Base-by-base conservation (phyloP, 2,797 vertebrate genomes). In the Bothrops alternatus region DNA sequence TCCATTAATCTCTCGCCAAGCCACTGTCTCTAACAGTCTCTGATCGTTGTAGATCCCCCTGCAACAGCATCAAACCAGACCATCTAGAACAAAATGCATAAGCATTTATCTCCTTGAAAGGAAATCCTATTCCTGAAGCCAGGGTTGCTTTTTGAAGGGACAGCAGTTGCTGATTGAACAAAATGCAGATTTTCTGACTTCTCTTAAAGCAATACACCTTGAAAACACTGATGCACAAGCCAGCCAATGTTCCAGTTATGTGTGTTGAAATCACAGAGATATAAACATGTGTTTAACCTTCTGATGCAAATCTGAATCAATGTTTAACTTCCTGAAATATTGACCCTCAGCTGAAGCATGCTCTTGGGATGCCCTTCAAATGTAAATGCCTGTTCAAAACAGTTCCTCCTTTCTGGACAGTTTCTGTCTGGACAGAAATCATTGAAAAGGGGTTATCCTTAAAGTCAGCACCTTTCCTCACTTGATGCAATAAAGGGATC, bases 21-120 rank as follows among this genome's bases (percentile, higher is more conserved):
- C 98, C 98, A 97, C 98, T 98, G 98, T 98, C 98, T 98, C 98
- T 98, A 95, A 91, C 98, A 98, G 98, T 97, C 98, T 97, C 95
- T 96, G 92, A 94, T 93, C 73, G 91, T 90, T 97, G 97, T 97
- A 91, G 96, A 95, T 96, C 90, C 96, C 98, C 97, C 98, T 97
- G 94, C 93, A 96, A 96, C 96, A 90, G 91, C 92, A 93, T n/a
- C 90, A 25, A 0, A 32, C n/a, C 57, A 86, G 61, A 47, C 95
- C 95, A 90, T 11, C 56, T 69, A 94, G 92, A 6, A 92, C 90
- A 90, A 91, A 88, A 88, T 16, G 6, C 12, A 56, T 3, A 86
- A 88, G 90, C 90, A 18, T 90, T 93, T 89, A 93, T 91, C 93
- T 93, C 88, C 12, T 23, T 73, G 0, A 93, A 89, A 93, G 12